Percentiles rank a stretch among this genome's conserved stretches.
phyloP scores from a whole-genome alignment of 1,140 invertebrate species.

The Trinorchestia longiramus region DNA sequence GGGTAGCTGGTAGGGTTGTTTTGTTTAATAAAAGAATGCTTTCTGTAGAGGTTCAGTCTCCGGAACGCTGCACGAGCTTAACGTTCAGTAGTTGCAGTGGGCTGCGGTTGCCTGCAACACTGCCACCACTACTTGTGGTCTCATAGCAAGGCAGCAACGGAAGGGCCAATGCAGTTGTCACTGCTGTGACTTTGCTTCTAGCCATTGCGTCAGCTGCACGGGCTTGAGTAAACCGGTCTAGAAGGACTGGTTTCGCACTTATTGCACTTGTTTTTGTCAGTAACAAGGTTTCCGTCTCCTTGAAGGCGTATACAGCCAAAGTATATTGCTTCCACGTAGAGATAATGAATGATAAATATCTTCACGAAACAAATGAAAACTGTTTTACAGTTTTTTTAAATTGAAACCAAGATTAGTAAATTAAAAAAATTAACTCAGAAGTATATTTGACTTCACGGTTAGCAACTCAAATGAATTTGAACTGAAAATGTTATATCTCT shows the following conservation, averaged over 20 bases:
- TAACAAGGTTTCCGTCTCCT: background rate
- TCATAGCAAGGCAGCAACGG: background rate
- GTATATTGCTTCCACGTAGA: background rate
- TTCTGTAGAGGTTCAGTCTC: background rate
- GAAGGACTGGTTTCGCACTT: background rate
- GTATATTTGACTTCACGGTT: background rate
- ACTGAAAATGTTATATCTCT: too few relatives aligned
- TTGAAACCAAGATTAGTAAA: background rate
- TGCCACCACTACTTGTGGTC: background rate
- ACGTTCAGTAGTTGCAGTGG: background rate
- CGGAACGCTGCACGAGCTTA: background rate
- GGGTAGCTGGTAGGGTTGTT: background rate
- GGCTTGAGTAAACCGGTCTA: background rate
- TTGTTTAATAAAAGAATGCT: background rate
- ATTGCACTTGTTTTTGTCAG: background rate
- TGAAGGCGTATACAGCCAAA: background rate
- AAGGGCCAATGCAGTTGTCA: background rate
- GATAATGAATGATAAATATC: background rate
- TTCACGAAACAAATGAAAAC: background rate
- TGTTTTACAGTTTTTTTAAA: background rate
- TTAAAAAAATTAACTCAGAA: background rate
- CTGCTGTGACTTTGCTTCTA: background rate
- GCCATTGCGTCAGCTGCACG: background rate
- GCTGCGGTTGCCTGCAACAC: background rate
- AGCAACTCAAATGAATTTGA: background rate